Conservation (phyloP, 2,888 invertebrate species). For the Argynnis bischoffii region DNA sequence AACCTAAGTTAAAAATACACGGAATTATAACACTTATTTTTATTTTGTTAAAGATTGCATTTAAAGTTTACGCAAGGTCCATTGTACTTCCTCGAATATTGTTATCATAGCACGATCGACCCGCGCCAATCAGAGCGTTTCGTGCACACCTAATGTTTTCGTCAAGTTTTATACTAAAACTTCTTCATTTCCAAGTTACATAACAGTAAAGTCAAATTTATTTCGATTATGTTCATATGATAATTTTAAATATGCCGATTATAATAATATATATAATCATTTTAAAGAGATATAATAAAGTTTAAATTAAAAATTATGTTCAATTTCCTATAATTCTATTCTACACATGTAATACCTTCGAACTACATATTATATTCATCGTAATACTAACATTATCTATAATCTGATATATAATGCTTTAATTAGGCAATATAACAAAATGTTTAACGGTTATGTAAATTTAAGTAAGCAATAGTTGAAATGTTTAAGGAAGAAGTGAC, state of each 20-base stretch:
- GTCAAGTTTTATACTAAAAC: conserved; percentile 30
- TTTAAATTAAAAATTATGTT: too few species aligned
- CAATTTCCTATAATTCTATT: too few species aligned
- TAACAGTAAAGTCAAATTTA: neutral
- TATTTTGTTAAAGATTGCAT: conserved; percentile 24
- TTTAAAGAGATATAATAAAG: too few species aligned
- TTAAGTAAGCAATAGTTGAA: conserved; percentile 20
- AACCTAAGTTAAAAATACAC: conserved; percentile 1
- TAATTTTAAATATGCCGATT: too few species aligned
- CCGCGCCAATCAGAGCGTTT: conserved; percentile 58
- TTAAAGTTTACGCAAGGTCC: conserved; percentile 29
- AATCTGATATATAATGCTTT: neutral
- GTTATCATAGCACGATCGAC: conserved; percentile 49
- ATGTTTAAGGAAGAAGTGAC: conserved; percentile 62
- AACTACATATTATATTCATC: too few species aligned
- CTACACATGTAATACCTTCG: too few species aligned
- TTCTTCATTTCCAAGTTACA: conserved; percentile 6
- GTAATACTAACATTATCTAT: too few species aligned
- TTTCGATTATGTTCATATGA: too few species aligned
- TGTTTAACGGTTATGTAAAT: conserved; percentile 11
- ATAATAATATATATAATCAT: too few species aligned
- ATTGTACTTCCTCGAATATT: conserved; percentile 47
- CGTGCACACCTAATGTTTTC: conserved; percentile 41
- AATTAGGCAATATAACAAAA: neutral
- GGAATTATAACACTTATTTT: conserved; percentile 29